Conservation (phyloP, 2,797 vertebrate species). For the Crenuchus spilurus region DNA sequence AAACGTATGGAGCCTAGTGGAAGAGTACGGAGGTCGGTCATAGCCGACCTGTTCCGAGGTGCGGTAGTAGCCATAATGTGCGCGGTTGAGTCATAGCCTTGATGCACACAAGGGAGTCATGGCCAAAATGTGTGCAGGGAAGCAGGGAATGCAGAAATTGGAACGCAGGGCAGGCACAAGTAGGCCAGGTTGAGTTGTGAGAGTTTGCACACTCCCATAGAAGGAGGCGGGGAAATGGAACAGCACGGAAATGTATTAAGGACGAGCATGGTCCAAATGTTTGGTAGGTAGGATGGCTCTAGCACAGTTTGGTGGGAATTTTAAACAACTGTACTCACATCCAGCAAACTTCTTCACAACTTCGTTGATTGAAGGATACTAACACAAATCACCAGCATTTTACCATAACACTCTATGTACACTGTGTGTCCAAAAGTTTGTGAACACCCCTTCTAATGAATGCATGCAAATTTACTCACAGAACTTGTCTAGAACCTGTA, state of each 20-base stretch:
- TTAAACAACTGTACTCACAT: too few species aligned
- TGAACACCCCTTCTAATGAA: too few species aligned
- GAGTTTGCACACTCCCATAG: slow-evolving; percentile 36
- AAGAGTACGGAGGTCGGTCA: background rate
- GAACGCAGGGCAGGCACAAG: slow-evolving; percentile 41
- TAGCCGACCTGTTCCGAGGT: background rate
- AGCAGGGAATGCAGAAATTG: slow-evolving; percentile 41
- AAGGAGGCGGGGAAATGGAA: slow-evolving; percentile 30
- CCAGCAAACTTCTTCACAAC: too few species aligned
- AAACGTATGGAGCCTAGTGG: background rate
- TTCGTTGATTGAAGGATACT: too few species aligned
- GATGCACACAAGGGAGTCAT: slow-evolving; percentile 1
- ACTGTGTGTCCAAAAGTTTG: too few species aligned
- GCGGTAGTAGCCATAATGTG: background rate
- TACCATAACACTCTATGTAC: too few species aligned
- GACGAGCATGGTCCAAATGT: slow-evolving; percentile 28
- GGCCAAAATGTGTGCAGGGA: slow-evolving; percentile 31
- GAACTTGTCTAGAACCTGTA: too few species aligned
- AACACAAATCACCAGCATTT: too few species aligned
- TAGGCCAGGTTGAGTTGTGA: slow-evolving; percentile 50
- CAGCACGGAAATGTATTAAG: slow-evolving; percentile 44
- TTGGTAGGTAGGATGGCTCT: background rate
- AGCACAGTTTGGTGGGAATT: background rate
- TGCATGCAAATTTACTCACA: too few species aligned
- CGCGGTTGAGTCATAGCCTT: background rate